A percentile compares a stretch with the other conserved stretches of the same genome.
These are phyloP conservation scores for Engraulis encrasicolus DNA, from an alignment of 2,113 vertebrate species.

Conservation along the genomic window DNA sequence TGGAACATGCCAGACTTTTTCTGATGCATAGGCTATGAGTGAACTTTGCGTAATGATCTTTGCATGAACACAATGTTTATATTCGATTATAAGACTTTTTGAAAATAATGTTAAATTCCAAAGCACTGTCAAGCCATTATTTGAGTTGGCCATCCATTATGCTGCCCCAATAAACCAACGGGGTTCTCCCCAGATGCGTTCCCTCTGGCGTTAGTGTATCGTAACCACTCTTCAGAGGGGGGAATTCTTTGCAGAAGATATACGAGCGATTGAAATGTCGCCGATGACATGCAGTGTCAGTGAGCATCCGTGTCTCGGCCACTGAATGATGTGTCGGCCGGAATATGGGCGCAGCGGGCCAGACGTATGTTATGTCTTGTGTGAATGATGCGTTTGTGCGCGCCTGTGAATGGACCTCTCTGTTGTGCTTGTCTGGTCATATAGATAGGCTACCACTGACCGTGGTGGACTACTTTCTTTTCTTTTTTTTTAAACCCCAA, in stretches of 20 bases:
- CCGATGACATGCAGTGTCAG: not conserved
- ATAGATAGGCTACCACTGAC: not conserved
- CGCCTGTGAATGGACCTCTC: not conserved
- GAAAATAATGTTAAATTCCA: not conserved
- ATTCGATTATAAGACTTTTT: not conserved
- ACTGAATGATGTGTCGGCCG: not conserved
- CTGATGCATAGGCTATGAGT: not conserved
- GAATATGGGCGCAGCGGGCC: not conserved
- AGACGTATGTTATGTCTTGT: slow-evolving; percentile 16
- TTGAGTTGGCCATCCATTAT: not conserved
- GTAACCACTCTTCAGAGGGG: not conserved
- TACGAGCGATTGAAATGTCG: slow-evolving; percentile 11
- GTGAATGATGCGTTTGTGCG: slow-evolving; percentile 17
- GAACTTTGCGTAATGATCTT: not conserved
- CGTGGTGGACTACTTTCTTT: not conserved
- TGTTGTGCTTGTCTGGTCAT: not conserved
- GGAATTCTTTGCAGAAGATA: not conserved
- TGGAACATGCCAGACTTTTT: not conserved
- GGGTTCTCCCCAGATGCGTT: not conserved
- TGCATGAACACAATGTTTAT: not conserved
- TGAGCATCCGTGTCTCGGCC: not conserved
- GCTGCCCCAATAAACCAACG: not conserved
- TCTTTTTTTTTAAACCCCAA: too few relatives aligned
- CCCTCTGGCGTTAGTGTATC: not conserved
- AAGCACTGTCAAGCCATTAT: not conserved